phyloP scores from a whole-genome alignment of 2,113 vertebrate species.

The Butorides virescens region DNA sequence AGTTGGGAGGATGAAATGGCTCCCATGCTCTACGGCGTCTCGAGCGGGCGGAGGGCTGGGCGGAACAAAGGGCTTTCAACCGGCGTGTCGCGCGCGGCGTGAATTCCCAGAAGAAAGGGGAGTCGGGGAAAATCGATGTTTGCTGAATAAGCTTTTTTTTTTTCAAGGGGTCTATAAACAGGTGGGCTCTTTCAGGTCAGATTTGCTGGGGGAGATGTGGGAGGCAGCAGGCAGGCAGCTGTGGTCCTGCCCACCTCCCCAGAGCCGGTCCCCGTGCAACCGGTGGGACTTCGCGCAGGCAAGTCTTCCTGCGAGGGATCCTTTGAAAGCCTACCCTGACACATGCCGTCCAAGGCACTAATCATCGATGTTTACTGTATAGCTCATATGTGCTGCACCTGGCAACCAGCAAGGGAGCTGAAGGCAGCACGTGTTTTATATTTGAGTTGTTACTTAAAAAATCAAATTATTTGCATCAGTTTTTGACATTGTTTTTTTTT shows the following conservation, averaged over 20 bases:
- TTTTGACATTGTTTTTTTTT: constrained; percentile 70
- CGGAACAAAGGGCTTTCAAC: constrained; percentile 1
- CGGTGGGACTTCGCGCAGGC: not conserved
- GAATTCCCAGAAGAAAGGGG: not conserved
- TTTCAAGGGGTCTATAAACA: not conserved
- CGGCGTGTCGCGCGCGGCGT: fast-evolving
- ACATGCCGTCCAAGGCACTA: constrained; percentile 66
- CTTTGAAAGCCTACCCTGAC: constrained; percentile 29
- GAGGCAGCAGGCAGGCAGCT: not conserved
- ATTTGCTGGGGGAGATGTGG: not conserved
- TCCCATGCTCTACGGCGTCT: not conserved
- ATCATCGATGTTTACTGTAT: constrained; percentile 58
- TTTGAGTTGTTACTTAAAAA: constrained; percentile 66
- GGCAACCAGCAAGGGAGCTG: constrained; percentile 59
- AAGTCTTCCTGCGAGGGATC: not conserved
- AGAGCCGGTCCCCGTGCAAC: not conserved
- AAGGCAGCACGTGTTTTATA: constrained; percentile 65
- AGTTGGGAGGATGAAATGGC: not conserved
- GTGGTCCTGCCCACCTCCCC: not conserved
- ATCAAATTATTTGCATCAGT: constrained; percentile 67
- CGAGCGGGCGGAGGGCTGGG: not conserved
- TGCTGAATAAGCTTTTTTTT: not conserved
- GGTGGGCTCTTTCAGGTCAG: constrained; percentile 7
- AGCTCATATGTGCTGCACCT: constrained; percentile 66
- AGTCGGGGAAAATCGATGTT: not conserved